These are phyloP conservation scores for Drosophila parthenogenetica DNA, from an alignment of 2,888 invertebrate genomes.

Conservation along the genomic window DNA sequence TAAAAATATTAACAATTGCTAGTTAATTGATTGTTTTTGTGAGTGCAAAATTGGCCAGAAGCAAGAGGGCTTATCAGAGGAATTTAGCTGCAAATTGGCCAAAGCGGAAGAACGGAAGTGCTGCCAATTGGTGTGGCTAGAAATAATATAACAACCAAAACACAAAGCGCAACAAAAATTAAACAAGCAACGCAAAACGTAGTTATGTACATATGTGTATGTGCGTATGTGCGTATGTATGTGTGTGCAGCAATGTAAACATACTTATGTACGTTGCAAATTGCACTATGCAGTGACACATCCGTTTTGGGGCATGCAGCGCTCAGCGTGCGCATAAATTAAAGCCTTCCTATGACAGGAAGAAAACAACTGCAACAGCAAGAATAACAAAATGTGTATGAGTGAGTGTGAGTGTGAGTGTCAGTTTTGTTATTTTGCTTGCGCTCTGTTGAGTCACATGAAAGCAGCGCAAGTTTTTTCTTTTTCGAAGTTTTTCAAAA, in stretches of 20 bases:
- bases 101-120: slow-evolving; percentile 49
- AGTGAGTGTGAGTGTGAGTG: neutral
- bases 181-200: neutral
- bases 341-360: slow-evolving; percentile 28
- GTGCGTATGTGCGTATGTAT: too few species aligned
- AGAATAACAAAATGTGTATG: slow-evolving; percentile 1
- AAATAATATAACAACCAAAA: neutral
- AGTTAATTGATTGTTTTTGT: too few species aligned
- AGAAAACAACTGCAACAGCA: slow-evolving; percentile 41
- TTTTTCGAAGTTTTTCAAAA: neutral
- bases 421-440: neutral
- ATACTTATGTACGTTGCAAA: slow-evolving; percentile 18
- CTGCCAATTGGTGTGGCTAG: slow-evolving; percentile 13
- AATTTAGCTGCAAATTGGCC: neutral
- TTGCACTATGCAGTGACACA: slow-evolving; percentile 54
- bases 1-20: too few species aligned
- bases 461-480: too few species aligned
- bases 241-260: slow-evolving; percentile 6
- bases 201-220: slow-evolving; percentile 1
- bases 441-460: slow-evolving; percentile 12
- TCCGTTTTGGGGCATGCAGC: slow-evolving; percentile 67
- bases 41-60: too few species aligned
- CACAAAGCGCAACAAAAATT: slow-evolving; percentile 9
- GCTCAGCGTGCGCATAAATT: slow-evolving; percentile 63
- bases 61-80: neutral